These are phyloP conservation scores for Myripristis jacobus DNA, from an alignment of 2,797 vertebrate genomes.

Conservation along the genomic window DNA sequence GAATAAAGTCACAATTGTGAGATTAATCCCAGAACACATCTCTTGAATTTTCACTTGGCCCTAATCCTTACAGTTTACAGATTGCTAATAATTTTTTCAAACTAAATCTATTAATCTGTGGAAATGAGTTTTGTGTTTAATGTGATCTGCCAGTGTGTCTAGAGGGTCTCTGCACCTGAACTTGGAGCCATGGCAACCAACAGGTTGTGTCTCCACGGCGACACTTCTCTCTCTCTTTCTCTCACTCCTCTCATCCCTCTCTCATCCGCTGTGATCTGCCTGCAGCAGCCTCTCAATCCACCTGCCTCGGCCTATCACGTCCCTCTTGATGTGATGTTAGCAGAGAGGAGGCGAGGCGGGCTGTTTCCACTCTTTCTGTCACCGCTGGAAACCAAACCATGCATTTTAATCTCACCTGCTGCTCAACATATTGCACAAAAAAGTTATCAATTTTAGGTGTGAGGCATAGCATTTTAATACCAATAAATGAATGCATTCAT, in stretches of 20 bases:
- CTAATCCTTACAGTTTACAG: too few relatives aligned
- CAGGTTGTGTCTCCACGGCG: constrained; percentile 24
- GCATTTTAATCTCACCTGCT: too few relatives aligned
- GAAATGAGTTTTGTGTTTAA: constrained; percentile 17
- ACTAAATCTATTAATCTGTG: constrained; percentile 24
- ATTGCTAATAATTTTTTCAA: too few relatives aligned
- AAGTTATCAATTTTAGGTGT: too few relatives aligned
- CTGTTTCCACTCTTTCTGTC: background rate
- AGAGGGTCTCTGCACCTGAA: constrained; percentile 43
- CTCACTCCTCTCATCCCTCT: background rate
- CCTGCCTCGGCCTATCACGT: constrained; percentile 5
- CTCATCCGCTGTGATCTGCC: background rate
- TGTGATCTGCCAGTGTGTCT: constrained; percentile 40
- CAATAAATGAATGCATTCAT: too few relatives aligned
- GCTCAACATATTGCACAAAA: too few relatives aligned
- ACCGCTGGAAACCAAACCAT: background rate
- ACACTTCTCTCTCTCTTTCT: constrained; percentile 3
- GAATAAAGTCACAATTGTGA: too few relatives aligned
- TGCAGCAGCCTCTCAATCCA: background rate
- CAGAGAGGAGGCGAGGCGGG: background rate
- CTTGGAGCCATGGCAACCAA: constrained; percentile 67
- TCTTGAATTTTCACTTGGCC: too few relatives aligned
- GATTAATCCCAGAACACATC: too few relatives aligned
- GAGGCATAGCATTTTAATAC: too few relatives aligned
- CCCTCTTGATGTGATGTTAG: background rate